phyloP scores from a whole-genome alignment of 2,797 vertebrate species.

The Intellagama lesueurii region DNA sequence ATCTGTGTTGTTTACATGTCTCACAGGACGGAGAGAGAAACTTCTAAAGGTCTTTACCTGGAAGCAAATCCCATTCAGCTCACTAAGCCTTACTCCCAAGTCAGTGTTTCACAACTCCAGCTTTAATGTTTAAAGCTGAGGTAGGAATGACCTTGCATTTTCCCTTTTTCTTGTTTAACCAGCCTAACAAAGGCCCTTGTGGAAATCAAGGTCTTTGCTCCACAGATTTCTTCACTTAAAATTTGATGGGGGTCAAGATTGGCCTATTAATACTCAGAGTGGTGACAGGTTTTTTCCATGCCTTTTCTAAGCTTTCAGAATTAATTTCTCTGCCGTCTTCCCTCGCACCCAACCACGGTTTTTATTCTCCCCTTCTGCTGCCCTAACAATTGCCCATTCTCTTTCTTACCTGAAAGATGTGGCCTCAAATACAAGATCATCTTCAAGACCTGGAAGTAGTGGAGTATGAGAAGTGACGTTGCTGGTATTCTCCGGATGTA shows the following conservation, averaged over 20 bases:
- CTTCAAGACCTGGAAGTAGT: background rate
- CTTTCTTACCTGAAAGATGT: background rate
- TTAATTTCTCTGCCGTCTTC: background rate
- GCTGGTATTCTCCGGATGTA: background rate
- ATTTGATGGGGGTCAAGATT: conserved; percentile 1
- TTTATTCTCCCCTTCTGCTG: background rate
- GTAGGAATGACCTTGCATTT: background rate
- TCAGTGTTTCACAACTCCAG: background rate
- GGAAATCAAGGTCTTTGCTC: conserved; percentile 1
- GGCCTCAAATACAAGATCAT: background rate
- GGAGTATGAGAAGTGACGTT: background rate
- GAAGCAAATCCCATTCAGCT: background rate
- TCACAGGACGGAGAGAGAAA: background rate
- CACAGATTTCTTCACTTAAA: background rate
- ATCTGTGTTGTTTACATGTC: background rate
- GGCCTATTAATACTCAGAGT: background rate
- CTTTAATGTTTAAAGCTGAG: background rate
- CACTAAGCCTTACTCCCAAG: background rate
- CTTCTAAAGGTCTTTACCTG: no score
- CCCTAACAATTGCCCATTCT: background rate
- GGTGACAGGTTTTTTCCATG: background rate
- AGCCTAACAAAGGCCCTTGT: background rate
- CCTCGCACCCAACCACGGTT: no score
- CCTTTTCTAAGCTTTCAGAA: background rate
- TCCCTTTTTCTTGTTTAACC: fast-evolving